Percentiles rank a stretch among this genome's conserved stretches.
phyloP scores from a whole-genome alignment of 2,888 invertebrate species.

The Blera fallax region DNA sequence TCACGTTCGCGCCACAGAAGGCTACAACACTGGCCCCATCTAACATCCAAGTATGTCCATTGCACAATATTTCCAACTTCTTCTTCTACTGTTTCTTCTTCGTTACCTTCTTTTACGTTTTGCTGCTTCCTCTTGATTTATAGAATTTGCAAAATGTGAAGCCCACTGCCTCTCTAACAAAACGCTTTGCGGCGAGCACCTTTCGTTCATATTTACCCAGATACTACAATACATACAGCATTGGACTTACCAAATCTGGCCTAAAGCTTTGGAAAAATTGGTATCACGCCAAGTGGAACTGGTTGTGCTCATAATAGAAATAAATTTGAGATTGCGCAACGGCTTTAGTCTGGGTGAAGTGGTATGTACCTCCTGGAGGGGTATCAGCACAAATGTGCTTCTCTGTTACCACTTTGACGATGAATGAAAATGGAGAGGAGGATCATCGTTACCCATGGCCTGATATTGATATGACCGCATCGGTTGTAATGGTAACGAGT shows the following conservation, averaged over 20 bases:
- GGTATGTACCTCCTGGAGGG: slow-evolving; percentile 28
- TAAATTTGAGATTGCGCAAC: slow-evolving; percentile 60
- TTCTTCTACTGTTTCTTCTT: slow-evolving; percentile 3
- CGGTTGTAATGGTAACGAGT: background rate
- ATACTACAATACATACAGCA: slow-evolving; percentile 29
- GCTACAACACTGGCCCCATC: slow-evolving; percentile 52
- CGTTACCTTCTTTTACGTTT: background rate
- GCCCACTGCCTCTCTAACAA: slow-evolving; percentile 20
- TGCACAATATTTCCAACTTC: slow-evolving; percentile 55
- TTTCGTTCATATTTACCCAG: slow-evolving; percentile 43
- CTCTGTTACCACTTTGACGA: background rate
- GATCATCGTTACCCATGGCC: slow-evolving; percentile 54
- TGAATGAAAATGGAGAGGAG: slow-evolving; percentile 43
- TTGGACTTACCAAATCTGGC: slow-evolving; percentile 58
- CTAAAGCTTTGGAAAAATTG: slow-evolving; percentile 52
- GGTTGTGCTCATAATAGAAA: slow-evolving; percentile 63
- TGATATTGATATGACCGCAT: slow-evolving; percentile 52
- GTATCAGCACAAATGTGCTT: background rate
- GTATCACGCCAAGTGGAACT: slow-evolving; percentile 62
- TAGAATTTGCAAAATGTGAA: slow-evolving; percentile 63
- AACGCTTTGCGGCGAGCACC: slow-evolving; percentile 26
- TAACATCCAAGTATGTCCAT: slow-evolving; percentile 40
- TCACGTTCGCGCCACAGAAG: slow-evolving; percentile 55
- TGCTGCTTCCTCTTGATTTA: slow-evolving; percentile 63
- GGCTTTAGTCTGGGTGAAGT: slow-evolving; percentile 40